Evolutionary conservation across 2,888 invertebrate species (phyloP), one percentile per base, ranked within the genome.

Genomic region (Stenchaetothrips biformis): DNA sequence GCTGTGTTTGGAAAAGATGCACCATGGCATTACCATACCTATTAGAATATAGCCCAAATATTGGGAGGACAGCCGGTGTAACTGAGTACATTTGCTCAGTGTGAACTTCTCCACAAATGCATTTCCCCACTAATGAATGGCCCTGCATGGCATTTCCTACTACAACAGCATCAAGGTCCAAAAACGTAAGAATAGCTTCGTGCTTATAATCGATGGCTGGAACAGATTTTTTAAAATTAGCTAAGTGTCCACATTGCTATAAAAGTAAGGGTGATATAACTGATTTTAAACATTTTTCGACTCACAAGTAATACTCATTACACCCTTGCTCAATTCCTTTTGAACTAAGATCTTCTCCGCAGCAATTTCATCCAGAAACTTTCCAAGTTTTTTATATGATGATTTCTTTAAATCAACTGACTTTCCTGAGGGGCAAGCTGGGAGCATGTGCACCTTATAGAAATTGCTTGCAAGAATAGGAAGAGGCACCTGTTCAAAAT

Each of bases 361-460:
- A 83, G 91, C 89, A 94, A 96, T 95, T 82, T 90, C 90, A 81
- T 91, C 92, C 48, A 98, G 88, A 85, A 97, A 97, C 82, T 93
- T 93, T 18, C 95, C 92, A 80, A 97, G 88, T 87, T 97, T 98
- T 88, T 97, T 97, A 85, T 92, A 95, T 16, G 92, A 92, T 0
- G 96, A 94, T 86, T 96, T 96, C 86, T 97, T 97, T 0, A 98
- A 90, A 85, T 98, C 96, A 62, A 97, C 86, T 21, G 88, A 89
- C 79, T 89, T 88, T 4, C 90, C 91, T n/a, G 90, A 85, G 0
- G 95, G 94, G 84, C 95, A 93, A 79, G 90, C 90, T 81, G 91
- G 89, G 82, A 92, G 87, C 84, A 94, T 89, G 83, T 92, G 91
- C 84, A 88, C 89, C 88, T 92, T 93, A 86, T 93, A 96, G 82